Evolutionary conservation across 2,888 invertebrate species (phyloP), one percentile per base, ranked within the genome.

Genomic region (Philopedon plagiatum): DNA sequence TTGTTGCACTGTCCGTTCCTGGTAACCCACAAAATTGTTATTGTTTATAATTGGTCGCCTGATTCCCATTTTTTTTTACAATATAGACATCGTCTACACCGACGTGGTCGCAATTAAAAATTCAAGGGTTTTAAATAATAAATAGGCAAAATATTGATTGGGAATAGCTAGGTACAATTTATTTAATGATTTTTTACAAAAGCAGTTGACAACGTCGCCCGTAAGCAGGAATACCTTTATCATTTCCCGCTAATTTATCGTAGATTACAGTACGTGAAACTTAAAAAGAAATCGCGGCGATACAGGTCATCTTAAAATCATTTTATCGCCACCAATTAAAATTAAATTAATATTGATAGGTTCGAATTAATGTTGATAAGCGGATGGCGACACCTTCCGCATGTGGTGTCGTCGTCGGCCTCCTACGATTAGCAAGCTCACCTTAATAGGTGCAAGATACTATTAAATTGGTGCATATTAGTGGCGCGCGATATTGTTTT

Each of bases 391-490:
- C 26, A 54, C 26, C 15, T 65, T 41, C 56, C 29, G 56, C 39
- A 56, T 54, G 21, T 41, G 49, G 23, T 5, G 26, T 13, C 26
- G 23, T 18, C 41, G 41, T 15, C 26, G 26, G 23, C 58, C 13
- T 39, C 58, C 58, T 46, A 67, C 58, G 15, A 49, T 73, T 72
- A 76, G 68, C 58, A 68, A 67, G 65, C 60, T 54, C 51, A 75
- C 76, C 76, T 76, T 77, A 77, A 77, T 77, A 75, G 77, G 76
- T 63, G 54, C 69, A 68, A 75, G 76, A 77, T 76, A n/a, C n/a
- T n/a, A 76, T 71, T 71, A 23, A 54, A 26, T 57, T 65, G 29
- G 49, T 66, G 58, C 49, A 58, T 46, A 58, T 58, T 49, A 29
- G 51, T 51, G 5, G 18, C 29, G 44, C 9, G 32, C 41, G 11